Base-by-base conservation (phyloP, 2,113 vertebrate genomes). In the Macrotus californicus region DNA sequence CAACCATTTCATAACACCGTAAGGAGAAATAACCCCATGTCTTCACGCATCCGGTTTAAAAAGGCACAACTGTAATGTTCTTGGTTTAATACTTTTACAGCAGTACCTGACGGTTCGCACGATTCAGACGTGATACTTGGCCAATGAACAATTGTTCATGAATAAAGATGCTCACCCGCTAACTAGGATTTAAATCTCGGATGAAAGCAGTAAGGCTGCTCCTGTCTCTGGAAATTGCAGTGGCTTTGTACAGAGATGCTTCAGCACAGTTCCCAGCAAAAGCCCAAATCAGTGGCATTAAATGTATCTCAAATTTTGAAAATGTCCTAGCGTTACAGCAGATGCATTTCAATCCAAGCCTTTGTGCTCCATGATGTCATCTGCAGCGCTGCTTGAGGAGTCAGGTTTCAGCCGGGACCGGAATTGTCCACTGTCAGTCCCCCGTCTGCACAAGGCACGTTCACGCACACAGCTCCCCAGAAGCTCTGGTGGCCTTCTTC, bases 391-490 rank as follows among this genome's bases (percentile, higher is more conserved):
- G 26, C 7, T 8, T n/a, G 14, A 67, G 19, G n/a, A 36, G 21
- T 26, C 7, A 24, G 15, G 26, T 34, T 34, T 21, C 12, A 31
- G 75, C 75, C 5, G 34, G 46, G 5, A 21, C 18, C 8, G 36
- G 50, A 81, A 3, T 31, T 43, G 6, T 31, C 5, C 61, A 4
- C n/a, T 5, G 6, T 16, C 72, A 15, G 22, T 7, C 12, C 7
- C 24, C 18, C 12, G 0, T 39, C 3, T 3, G 18, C 61, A 31
- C 24, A 7, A 24, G 12, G 5, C 22, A 2, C n/a, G 16, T n/a
- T 34, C 21, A 8, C 2, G 2, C 2, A 6, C n/a, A 22, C 3
- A 21, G 7, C 48, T 14, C 10, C 36, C 15, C 7, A 12, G 14
- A 13, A 14, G 29, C 64, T 0, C 5, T 5, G 56, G 56, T 8